phyloP scores from a whole-genome alignment of 2,113 vertebrate species.

The Calyptommatus sinebrachiatus region DNA sequence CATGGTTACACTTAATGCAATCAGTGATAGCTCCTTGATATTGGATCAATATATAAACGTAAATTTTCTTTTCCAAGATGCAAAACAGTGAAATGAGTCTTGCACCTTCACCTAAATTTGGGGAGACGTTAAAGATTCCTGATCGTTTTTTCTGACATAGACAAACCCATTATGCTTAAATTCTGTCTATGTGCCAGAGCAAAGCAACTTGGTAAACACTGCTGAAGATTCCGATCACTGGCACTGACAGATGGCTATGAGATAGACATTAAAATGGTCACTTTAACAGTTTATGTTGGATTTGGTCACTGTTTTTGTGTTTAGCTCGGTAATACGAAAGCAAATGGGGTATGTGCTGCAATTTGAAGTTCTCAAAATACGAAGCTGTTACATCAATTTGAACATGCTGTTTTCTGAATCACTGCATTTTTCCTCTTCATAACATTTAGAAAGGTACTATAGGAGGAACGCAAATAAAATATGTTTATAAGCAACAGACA shows the following conservation, averaged over 20 bases:
- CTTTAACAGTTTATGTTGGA: conserved; percentile 73
- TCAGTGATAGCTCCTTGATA: conserved; percentile 12
- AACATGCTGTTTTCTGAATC: conserved; percentile 50
- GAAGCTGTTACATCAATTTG: conserved; percentile 56
- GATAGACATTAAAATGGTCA: conserved; percentile 72
- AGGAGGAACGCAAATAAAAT: conserved; percentile 29
- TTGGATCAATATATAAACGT: conserved; percentile 10
- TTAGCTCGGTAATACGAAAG: conserved; percentile 71
- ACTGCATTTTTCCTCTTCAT: conserved; percentile 9
- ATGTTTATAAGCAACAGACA: conserved; percentile 5
- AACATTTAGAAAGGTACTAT: conserved; percentile 12
- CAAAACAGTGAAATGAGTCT: conserved; percentile 16
- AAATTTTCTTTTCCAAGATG: neutral
- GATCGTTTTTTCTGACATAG: conserved; percentile 56
- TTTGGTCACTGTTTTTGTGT: conserved; percentile 72
- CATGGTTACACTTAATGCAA: conserved; percentile 11
- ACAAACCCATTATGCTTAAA: conserved; percentile 64
- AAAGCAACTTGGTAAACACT: conserved; percentile 74
- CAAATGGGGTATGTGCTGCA: conserved; percentile 59
- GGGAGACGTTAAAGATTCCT: conserved; percentile 30
- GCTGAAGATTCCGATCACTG: conserved; percentile 68
- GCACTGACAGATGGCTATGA: conserved; percentile 72
- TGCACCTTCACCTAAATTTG: conserved; percentile 31
- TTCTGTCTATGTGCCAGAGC: conserved; percentile 71
- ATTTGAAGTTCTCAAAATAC: conserved; percentile 63